Percentiles rank a stretch among this genome's conserved stretches.
phyloP scores from a whole-genome alignment of 2,888 invertebrate species.

The Cataglyphis livida region DNA sequence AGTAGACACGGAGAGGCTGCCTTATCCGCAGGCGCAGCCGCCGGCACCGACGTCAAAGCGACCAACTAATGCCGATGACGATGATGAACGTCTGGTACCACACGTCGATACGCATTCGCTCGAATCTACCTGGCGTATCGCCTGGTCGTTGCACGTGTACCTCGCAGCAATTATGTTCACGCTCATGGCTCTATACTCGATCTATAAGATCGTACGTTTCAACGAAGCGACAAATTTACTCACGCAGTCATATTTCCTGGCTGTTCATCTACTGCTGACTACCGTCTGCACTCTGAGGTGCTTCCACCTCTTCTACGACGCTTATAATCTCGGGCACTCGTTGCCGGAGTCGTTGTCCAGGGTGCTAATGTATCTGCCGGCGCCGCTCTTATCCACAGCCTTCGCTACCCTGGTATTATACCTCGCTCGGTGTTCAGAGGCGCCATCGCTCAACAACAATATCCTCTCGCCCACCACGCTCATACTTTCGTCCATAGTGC shows the following conservation, averaged over 20 bases:
- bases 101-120: slow-evolving; percentile 85
- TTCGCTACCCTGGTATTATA: slow-evolving; percentile 95
- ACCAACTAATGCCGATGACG: slow-evolving; percentile 69
- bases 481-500: slow-evolving; percentile 92
- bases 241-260: slow-evolving; percentile 95
- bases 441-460: slow-evolving; percentile 89
- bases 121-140: slow-evolving; percentile 91
- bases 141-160: slow-evolving; percentile 97
- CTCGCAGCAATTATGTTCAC: slow-evolving; percentile 94
- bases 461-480: slow-evolving; percentile 93
- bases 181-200: slow-evolving; percentile 93
- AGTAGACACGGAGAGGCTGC: slow-evolving; percentile 81
- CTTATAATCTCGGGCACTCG: slow-evolving; percentile 94
- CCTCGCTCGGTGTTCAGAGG: slow-evolving; percentile 93
- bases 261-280: slow-evolving; percentile 93
- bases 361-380: slow-evolving; percentile 93
- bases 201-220: slow-evolving; percentile 94
- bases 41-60: slow-evolving; percentile 80
- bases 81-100: slow-evolving; percentile 77
- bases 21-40: slow-evolving; percentile 83
- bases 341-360: slow-evolving; percentile 92
- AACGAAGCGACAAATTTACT: slow-evolving; percentile 95
- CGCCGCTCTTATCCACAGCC: slow-evolving; percentile 95
- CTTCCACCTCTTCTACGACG: slow-evolving; percentile 96
- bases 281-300: slow-evolving; percentile 93